Evolutionary conservation across 1,140 invertebrate species (phyloP), one percentile per base, ranked within the genome.

Genomic region (Magallana ariakensis): DNA sequence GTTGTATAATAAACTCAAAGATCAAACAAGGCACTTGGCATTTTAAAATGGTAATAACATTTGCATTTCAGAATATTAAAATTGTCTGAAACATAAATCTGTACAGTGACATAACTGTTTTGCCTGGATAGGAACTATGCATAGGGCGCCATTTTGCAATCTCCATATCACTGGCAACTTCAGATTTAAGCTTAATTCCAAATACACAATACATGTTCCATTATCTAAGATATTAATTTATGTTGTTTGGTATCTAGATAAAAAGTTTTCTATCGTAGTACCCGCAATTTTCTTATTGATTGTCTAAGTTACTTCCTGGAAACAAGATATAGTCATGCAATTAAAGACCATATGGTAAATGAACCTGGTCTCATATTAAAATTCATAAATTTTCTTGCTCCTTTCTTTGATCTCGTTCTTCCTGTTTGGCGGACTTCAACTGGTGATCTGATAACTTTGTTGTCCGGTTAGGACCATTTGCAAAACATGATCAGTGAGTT

Each of bases 11-110:
- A 75, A 75, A 75, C 66, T 7, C 22, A 75, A 26, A 75, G 22
- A 75, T 26, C 66, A 75, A 75, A 75, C n/a, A 70, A 70, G 62
- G 11, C 19, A 10, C n/a, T 70, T 70, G 7, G 16, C 22, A 75
- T 75, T 75, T 75, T 75, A 22, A 75, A 22, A 75, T 26, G 66
- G 19, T 75, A 26, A 22, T 75, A 75, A 75, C 19, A 75, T 75
- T 75, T 26, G 66, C 66, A 75, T 75, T 75, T 75, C 66, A 26
- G 22, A 75, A 46, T 75, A 75, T 46, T 26, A 75, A 33, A 75
- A 26, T 10, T 75, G 26, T 75, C 66, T 33, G 4, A 11, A 75
- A 13, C 22, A 75, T 75, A 75, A 11, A 75, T 75, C 33, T 26
- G 0, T 33, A 26, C 16, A 26, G 6, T 75, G 66, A 75, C 9